Evolutionary conservation across 2,113 vertebrate species (phyloP).

Genomic region (Pedetes capensis): DNA sequence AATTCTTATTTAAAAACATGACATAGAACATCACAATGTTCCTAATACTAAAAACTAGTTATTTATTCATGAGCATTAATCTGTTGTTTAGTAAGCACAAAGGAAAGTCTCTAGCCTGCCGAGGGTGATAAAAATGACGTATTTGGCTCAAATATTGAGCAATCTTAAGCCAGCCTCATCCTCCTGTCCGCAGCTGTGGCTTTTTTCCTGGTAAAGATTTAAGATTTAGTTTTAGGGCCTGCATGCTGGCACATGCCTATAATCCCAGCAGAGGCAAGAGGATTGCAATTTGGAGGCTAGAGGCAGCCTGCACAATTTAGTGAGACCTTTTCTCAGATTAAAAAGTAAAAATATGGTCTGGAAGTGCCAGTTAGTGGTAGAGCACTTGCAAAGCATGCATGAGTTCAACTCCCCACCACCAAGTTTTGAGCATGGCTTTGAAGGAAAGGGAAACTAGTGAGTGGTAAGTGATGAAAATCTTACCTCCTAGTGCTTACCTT

Average conservation of each 20-base stretch:
- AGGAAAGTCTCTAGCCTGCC: background rate
- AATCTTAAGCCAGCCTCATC: background rate
- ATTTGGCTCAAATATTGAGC: background rate
- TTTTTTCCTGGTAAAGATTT: background rate
- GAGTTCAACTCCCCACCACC: no score
- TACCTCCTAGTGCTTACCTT: background rate
- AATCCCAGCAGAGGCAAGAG: no score
- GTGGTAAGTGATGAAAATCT: background rate
- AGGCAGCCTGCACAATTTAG: no score
- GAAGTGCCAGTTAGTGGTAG: no score
- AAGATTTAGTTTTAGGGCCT: background rate
- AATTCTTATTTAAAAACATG: background rate
- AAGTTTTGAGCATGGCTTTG: no score
- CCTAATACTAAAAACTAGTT: background rate
- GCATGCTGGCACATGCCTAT: no score
- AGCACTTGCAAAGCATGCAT: no score
- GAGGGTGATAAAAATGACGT: background rate
- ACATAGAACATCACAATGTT: background rate
- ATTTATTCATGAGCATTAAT: background rate
- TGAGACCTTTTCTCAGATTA: no score
- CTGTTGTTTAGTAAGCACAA: background rate
- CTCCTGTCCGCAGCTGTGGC: background rate
- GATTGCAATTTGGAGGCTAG: no score
- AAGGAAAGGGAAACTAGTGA: no score
- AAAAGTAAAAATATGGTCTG: no score